Conservation (phyloP, 2,113 vertebrate species). For the Piaya cayana region DNA sequence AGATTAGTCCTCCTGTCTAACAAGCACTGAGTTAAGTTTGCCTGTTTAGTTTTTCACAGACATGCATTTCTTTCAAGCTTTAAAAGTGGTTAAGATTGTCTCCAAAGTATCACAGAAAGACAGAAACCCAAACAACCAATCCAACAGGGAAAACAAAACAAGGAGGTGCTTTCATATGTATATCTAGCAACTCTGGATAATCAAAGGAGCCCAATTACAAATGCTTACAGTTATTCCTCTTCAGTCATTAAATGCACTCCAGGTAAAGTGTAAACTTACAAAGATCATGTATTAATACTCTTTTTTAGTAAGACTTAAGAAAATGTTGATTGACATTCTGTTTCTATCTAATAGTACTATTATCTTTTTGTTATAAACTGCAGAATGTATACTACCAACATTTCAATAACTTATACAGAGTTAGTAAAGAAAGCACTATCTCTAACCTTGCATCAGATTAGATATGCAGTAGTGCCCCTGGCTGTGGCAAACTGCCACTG, state of each 20-base stretch:
- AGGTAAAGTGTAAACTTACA: not conserved
- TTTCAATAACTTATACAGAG: not conserved
- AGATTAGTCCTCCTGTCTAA: not conserved
- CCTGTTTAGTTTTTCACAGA: not conserved
- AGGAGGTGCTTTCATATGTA: not conserved
- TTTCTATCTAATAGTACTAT: not conserved
- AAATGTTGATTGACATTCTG: not conserved
- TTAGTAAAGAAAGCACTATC: not conserved
- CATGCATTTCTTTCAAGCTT: not conserved
- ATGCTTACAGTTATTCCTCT: not conserved
- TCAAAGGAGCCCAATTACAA: not conserved
- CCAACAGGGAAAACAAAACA: not conserved
- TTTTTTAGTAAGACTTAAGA: not conserved
- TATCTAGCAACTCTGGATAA: not conserved
- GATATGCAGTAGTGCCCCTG: not conserved
- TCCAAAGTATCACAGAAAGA: not conserved
- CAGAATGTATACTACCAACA: not conserved
- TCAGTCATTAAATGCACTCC: not conserved
- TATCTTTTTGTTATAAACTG: not conserved
- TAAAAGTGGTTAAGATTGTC: not conserved
- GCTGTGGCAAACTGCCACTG: not conserved
- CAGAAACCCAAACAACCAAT: not conserved
- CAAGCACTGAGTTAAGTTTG: not conserved
- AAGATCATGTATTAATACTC: not conserved
- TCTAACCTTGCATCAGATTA: not conserved